Evolutionary conservation across 2,113 vertebrate species (phyloP).

Genomic region (Sylvietta virens): DNA sequence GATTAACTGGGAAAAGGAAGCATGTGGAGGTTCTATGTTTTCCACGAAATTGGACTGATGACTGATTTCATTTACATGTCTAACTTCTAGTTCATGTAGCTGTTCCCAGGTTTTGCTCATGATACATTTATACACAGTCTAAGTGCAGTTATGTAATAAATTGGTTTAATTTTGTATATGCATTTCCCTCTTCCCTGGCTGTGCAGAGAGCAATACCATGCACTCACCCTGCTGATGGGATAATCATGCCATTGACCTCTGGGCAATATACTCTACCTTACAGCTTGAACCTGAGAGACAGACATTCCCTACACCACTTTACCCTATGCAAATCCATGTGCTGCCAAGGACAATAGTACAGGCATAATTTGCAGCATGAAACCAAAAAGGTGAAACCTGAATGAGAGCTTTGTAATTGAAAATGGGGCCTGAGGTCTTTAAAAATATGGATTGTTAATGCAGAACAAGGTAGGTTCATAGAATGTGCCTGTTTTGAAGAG

Average conservation of each 20-base stretch:
- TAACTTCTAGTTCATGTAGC: neutral
- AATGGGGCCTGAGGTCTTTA: neutral
- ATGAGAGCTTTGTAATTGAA: conserved; percentile 11
- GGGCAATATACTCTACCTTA: neutral
- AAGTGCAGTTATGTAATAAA: neutral
- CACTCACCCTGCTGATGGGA: neutral
- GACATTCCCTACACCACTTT: neutral
- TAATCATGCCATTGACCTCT: neutral
- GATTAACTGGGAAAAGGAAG: neutral
- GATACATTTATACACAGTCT: neutral
- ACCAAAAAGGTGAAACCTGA: neutral
- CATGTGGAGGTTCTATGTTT: neutral
- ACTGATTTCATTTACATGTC: neutral
- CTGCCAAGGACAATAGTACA: neutral
- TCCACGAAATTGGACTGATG: neutral
- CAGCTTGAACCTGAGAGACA: neutral
- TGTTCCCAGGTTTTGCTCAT: neutral
- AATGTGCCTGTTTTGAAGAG: neutral
- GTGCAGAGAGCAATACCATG: neutral
- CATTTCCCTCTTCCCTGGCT: neutral
- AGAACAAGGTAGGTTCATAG: neutral
- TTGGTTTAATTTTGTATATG: neutral
- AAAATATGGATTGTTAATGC: neutral
- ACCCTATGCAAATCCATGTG: neutral
- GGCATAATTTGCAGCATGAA: neutral